These are phyloP conservation scores for Megaceryle torquata DNA, from an alignment of 2,113 vertebrate species.

Conservation along the genomic window DNA sequence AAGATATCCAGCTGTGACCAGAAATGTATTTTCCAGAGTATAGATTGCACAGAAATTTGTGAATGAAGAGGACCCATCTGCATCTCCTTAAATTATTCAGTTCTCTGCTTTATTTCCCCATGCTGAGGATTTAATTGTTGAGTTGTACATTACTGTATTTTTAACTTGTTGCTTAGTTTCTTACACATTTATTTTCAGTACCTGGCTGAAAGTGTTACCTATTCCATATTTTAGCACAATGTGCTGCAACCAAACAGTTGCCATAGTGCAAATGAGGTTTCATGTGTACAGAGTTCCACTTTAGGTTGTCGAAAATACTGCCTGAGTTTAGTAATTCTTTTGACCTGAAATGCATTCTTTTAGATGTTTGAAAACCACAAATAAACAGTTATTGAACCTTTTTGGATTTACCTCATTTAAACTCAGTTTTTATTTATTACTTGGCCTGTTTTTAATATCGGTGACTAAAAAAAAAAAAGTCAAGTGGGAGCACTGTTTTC, in stretches of 20 bases:
- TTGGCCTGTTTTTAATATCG: conserved; percentile 87
- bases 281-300: conserved; percentile 78
- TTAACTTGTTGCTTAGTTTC: conserved; percentile 83
- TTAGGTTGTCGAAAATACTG: conserved; percentile 78
- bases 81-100: conserved; percentile 82
- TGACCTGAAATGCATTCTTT: conserved; percentile 74
- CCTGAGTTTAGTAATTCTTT: conserved; percentile 80
- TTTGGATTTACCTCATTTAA: conserved; percentile 90
- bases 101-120: conserved; percentile 77
- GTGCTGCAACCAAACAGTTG: conserved; percentile 81
- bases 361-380: conserved; percentile 77
- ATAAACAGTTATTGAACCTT: conserved; percentile 83
- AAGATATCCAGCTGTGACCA: conserved; percentile 74
- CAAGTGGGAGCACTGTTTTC: conserved; percentile 80
- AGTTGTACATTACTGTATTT: conserved; percentile 87
- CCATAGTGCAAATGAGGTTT: conserved; percentile 78
- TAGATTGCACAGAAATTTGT: conserved; percentile 77
- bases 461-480: conserved; percentile 70
- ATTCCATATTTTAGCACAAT: conserved; percentile 87
- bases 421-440: conserved; percentile 90
- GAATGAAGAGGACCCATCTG: conserved; percentile 78
- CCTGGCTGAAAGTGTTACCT: conserved; percentile 87
- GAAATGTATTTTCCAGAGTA: conserved; percentile 77
- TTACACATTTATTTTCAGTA: conserved; percentile 86
- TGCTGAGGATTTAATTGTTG: conserved; percentile 74